Percentiles rank a stretch among this genome's conserved stretches.
These are phyloP conservation scores for Colistium nudipinnis DNA, from an alignment of 2,113 vertebrate species.

Conservation along the genomic window DNA sequence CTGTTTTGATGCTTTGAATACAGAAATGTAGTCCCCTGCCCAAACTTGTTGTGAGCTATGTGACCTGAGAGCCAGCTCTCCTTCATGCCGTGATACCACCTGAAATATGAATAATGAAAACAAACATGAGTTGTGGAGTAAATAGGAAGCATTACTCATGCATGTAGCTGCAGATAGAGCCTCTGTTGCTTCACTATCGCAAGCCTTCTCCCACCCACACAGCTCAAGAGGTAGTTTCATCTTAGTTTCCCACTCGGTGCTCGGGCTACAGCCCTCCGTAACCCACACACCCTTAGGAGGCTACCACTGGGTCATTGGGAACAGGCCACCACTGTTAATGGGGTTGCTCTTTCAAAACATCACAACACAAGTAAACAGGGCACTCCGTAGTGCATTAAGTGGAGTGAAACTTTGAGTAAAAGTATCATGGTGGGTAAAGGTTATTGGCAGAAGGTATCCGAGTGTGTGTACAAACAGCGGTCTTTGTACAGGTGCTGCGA, in stretches of 20 bases:
- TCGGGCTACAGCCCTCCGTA: constrained; percentile 50
- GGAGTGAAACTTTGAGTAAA: constrained; percentile 72
- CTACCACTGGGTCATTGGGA: constrained; percentile 58
- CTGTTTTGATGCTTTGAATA: constrained; percentile 72
- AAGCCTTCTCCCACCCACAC: constrained; percentile 65
- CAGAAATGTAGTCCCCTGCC: constrained; percentile 29
- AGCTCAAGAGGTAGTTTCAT: constrained; percentile 68
- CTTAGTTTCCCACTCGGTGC: constrained; percentile 58
- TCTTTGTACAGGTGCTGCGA: constrained; percentile 38
- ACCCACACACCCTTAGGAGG: constrained; percentile 54
- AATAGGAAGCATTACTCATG: constrained; percentile 65
- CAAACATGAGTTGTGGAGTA: constrained; percentile 62
- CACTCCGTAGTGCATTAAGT: constrained; percentile 67
- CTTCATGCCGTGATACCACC: constrained; percentile 71
- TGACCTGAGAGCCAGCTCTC: constrained; percentile 58
- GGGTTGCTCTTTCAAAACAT: constrained; percentile 79
- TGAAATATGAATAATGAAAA: constrained; percentile 78
- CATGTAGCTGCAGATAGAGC: constrained; percentile 51
- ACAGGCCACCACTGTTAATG: constrained; percentile 69
- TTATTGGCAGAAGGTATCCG: constrained; percentile 46
- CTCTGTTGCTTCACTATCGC: constrained; percentile 44
- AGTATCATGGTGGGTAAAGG: constrained; percentile 65
- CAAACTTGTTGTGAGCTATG: constrained; percentile 51
- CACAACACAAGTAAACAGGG: constrained; percentile 70
- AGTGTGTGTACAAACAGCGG: constrained; percentile 48